Evolutionary conservation across 2,888 invertebrate genomes (phyloP), one percentile per base, ranked within the genome.

Genomic region (Plutella xylostella): DNA sequence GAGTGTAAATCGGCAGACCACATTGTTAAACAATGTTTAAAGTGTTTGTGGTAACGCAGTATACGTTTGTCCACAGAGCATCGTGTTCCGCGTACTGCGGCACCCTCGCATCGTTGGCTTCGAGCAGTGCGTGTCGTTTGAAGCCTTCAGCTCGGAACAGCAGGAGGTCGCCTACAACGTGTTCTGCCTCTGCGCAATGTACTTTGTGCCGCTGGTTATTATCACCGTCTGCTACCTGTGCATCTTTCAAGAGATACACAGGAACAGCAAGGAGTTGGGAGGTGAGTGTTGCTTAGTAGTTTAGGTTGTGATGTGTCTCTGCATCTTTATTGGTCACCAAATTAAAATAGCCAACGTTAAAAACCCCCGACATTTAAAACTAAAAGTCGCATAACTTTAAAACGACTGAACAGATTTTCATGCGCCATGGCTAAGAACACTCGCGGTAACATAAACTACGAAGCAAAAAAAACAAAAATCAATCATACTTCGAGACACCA

Each of bases 121-220:
- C 68, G 84, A 86, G 54, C 93, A 93, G 68, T 93, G 93, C 68
- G 92, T 93, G 0, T 89, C 92, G 0, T 92, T 92, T 69, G 89
- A 87, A 48, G 91, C 89, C 46, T 92, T 92, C 74, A 76, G 85
- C n/a, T 85, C 86, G 0, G 66, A 69, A 0, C 68, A 75, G 0
- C 87, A 90, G 51, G 91, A 92, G 68, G 85, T 88, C 5, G 86
- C 21, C 11, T 93, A 93, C 84, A 92, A 89, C 62, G 72, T 92
- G 46, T 89, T 91, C 75, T 90, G 90, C 54, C 84, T 92, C 20
- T 80, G 88, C 52, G 89, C 88, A 1, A 88, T 93, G 87, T 93
- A 93, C 73, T 90, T 92, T 65, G 68, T 92, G 20, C 93, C 93
- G 0, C 80, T 93, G 15, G 56, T 89, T 50, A 84, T 92, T 59